phyloP scores from a whole-genome alignment of 2,113 vertebrate species.

The Pelodiscus sinensis region DNA sequence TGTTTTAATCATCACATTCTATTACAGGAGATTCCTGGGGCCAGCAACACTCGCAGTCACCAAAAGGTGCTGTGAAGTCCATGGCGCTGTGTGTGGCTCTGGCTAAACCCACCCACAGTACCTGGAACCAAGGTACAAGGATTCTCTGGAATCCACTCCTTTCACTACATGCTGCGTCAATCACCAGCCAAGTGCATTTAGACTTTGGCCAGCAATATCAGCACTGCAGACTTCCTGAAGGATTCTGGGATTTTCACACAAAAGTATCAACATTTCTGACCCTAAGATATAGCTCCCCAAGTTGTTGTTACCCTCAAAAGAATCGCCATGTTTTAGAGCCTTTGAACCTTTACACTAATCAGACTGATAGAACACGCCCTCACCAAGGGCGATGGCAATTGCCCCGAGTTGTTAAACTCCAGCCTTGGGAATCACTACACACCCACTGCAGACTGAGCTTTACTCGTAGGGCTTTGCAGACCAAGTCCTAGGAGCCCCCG shows the following conservation, averaged over 20 bases:
- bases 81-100: neutral
- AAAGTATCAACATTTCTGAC: accelerated
- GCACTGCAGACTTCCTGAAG: neutral
- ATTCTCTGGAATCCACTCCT: neutral
- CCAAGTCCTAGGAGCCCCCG: neutral
- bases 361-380: neutral
- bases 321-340: neutral
- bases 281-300: neutral
- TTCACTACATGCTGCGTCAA: neutral
- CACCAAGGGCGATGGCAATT: too few relatives aligned
- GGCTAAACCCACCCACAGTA: neutral
- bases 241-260: accelerated
- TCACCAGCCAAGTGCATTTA: neutral
- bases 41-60: neutral
- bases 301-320: neutral
- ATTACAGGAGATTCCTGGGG: neutral
- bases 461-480: neutral
- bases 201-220: slow-evolving; percentile 24
- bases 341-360: neutral
- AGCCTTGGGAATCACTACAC: neutral
- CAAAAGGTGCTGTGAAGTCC: neutral
- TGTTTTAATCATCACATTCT: neutral
- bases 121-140: slow-evolving; percentile 32
- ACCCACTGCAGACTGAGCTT: neutral
- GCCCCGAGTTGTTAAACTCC: neutral